Evolutionary conservation across 2,797 vertebrate species (phyloP).

Genomic region (Emydoidea blandingii): DNA sequence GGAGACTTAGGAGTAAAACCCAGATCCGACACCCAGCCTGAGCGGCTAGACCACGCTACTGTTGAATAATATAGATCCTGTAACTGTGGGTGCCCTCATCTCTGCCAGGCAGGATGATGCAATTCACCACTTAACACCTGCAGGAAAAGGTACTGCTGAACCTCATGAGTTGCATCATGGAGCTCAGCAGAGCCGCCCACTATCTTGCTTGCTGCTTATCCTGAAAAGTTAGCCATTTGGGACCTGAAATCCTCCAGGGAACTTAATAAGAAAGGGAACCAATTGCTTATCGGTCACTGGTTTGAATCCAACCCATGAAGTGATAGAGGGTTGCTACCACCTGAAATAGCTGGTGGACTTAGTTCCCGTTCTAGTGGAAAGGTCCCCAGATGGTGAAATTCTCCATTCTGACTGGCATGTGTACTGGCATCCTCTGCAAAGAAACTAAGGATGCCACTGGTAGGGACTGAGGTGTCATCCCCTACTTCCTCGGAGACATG

Average conservation of each 20-base stretch:
- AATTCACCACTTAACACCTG: not conserved
- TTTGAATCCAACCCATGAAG: not conserved
- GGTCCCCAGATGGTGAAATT: not conserved
- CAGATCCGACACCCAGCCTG: not conserved
- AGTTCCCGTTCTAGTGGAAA: not conserved
- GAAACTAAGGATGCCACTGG: not conserved
- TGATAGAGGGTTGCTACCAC: not conserved
- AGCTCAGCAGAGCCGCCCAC: not conserved
- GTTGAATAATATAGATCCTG: not conserved
- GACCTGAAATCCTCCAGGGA: not conserved
- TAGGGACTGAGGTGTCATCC: not conserved
- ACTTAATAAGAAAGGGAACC: not conserved
- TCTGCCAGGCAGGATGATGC: not conserved
- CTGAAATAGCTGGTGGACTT: not conserved
- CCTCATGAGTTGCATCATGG: not conserved
- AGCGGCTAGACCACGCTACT: not conserved
- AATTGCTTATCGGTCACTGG: not conserved
- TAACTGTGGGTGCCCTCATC: not conserved
- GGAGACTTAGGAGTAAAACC: not conserved
- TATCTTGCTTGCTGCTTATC: not conserved
- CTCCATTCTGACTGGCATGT: not conserved
- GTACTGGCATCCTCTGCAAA: not conserved
- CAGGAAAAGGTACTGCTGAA: not conserved
- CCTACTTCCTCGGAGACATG: not conserved
- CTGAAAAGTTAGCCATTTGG: not conserved